Evolutionary conservation across 2,888 invertebrate genomes (phyloP), one percentile per base, ranked within the genome.

Genomic region (Epistrophe grossulariae): DNA sequence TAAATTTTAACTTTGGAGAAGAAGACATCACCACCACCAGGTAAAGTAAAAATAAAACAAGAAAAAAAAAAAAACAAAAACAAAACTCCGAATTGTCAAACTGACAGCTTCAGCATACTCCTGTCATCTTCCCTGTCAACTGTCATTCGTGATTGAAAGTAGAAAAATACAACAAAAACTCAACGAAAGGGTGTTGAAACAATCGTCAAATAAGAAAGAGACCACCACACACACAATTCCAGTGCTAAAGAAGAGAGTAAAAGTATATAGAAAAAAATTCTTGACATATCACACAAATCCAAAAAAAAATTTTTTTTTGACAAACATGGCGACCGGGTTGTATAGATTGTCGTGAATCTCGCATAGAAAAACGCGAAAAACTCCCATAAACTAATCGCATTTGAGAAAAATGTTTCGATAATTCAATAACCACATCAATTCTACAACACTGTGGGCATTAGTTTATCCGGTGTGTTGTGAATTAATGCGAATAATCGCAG

Each of bases 241-340:
- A n/a, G 19, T n/a, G n/a, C 13, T 1, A 60, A 6, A 40, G 43
- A 59, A 35, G 59, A 59, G 35, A 2, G 4, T 15, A 62, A n/a
- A 19, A 4, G 19, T 60, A 62, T 60, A 38, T 62, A 24, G 62
- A 45, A 62, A 74, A 55, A 77, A 79, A 77, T 73, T 82, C 87
- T 88, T 88, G 88, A 88, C 88, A 88, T 88, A 77, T 88, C 79
- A 77, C 48, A 79, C 48, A 79, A 88, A 80, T 72, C 55, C 62
- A 57, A 71, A n/a, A n/a, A n/a, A n/a, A n/a, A n/a, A 68, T 81
- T 76, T 77, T 43, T 83, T 80, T 88, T 88, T 83, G 77, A 84
- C 80, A 88, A 88, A 88, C 70, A 88, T 88, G 88, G 88, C 88
- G 88, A 83, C 88, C 88, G 88, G 88, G 88, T 88, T 84, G 79